phyloP scores from a whole-genome alignment of 2,888 invertebrate genomes.

The Scrobipalpa costella region DNA sequence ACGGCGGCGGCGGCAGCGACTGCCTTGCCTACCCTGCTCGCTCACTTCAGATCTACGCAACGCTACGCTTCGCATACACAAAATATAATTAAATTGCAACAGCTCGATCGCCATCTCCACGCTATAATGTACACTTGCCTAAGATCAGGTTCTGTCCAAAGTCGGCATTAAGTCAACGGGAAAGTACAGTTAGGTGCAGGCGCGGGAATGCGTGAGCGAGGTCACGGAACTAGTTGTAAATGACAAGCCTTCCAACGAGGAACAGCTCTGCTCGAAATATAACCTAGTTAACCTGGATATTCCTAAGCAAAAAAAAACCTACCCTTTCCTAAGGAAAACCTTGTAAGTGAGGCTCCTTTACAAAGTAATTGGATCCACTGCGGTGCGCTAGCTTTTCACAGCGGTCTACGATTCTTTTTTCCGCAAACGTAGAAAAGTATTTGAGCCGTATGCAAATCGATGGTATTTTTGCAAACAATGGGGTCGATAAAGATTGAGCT shows the following conservation, averaged over 20 bases:
- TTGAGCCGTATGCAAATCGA: constrained; percentile 34
- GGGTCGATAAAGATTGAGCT: constrained; percentile 36
- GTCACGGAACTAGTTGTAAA: constrained; percentile 81
- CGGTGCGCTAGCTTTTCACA: background rate
- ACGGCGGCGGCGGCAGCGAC: constrained; percentile 47
- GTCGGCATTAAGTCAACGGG: constrained; percentile 79
- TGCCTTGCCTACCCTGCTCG: background rate
- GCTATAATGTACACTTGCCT: constrained; percentile 75
- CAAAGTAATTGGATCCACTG: constrained; percentile 19
- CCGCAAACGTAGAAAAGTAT: constrained; percentile 2
- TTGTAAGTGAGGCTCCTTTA: constrained; percentile 20
- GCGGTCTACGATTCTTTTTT: background rate
- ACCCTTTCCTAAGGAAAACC: no score
- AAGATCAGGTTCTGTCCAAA: constrained; percentile 80
- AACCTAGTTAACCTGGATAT: constrained; percentile 43
- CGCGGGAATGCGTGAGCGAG: constrained; percentile 82
- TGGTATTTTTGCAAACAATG: constrained; percentile 47
- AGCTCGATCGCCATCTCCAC: constrained; percentile 67
- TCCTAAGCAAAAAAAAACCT: no score
- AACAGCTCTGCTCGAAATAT: constrained; percentile 64
- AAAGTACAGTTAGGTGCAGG: constrained; percentile 81
- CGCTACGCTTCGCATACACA: constrained; percentile 66
- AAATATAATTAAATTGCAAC: constrained; percentile 80
- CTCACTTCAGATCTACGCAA: constrained; percentile 63
- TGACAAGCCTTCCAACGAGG: constrained; percentile 75